Evolutionary conservation across 2,888 invertebrate species (phyloP).

Genomic region (Plemyria rubiginata): DNA sequence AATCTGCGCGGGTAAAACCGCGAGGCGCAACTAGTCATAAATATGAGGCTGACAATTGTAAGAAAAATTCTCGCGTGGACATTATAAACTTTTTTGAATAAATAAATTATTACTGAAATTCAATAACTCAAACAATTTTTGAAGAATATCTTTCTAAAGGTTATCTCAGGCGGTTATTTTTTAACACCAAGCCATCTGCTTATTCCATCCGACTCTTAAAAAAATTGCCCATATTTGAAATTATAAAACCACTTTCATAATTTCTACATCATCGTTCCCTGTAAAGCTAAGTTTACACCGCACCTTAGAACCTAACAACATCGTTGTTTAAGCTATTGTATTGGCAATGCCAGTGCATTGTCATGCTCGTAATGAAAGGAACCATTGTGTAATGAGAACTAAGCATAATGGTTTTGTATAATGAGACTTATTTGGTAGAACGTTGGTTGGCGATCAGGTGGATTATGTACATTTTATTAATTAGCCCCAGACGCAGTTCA

Average conservation of each 20-base stretch:
- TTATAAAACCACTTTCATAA: constrained; percentile 22
- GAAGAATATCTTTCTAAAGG: too few relatives aligned
- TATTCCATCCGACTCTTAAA: too few relatives aligned
- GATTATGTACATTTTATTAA: neutral
- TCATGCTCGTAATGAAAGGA: constrained; percentile 48
- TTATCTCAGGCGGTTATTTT: too few relatives aligned
- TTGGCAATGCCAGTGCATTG: constrained; percentile 51
- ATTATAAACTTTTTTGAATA: too few relatives aligned
- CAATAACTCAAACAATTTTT: too few relatives aligned
- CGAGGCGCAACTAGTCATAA: too few relatives aligned
- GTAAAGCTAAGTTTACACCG: constrained; percentile 68
- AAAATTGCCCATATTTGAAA: too few relatives aligned
- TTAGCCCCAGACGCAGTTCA: neutral
- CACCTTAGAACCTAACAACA: constrained; percentile 64
- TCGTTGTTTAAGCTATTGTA: constrained; percentile 54
- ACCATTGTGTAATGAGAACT: constrained; percentile 34
- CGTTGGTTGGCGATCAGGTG: constrained; percentile 17
- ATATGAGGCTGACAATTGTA: too few relatives aligned
- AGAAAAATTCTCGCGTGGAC: too few relatives aligned
- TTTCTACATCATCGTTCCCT: constrained; percentile 38
- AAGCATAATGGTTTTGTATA: constrained; percentile 22
- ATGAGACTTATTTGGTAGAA: constrained; percentile 4
- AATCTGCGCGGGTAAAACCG: too few relatives aligned
- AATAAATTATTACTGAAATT: too few relatives aligned
- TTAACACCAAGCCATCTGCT: too few relatives aligned